Evolutionary conservation across 1,140 invertebrate genomes (phyloP), one percentile per base, ranked within the genome.

Genomic region (Ceratosolen fusciceps): DNA sequence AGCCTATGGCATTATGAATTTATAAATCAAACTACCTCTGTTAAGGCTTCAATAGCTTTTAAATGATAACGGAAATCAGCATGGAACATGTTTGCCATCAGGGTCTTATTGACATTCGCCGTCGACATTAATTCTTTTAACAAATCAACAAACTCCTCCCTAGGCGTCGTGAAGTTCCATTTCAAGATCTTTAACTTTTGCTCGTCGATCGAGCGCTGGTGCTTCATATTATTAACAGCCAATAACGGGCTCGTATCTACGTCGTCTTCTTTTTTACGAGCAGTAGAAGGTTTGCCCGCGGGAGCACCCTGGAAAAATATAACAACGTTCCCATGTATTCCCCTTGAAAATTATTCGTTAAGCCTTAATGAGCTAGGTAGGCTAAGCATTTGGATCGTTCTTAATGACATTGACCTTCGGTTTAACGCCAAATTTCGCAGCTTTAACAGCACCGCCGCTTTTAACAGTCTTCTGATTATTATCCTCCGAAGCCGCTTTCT

Each of bases 1-100:
- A 19, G 58, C 49, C 52, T 60, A 56, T 49, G 4, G 4, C 3
- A 16, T 52, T 52, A 52, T 8, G 8, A n/a, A 65, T 37, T 9
- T 37, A 16, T 37, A 7, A n/a, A 37, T 19, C 37, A n/a, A 65
- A 14, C 65, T 88, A 94, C 93, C 86, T 98, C 96, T 74, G 92
- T 94, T 29, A 99, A 90, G 1, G 94, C 91, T 88, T 99, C 97
- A 82, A 99, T 96, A 10, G 97, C 98, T 92, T 98, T 98, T 37
- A 99, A 93, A 88, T 99, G 98, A 88, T 95, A 96, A 86, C 97
- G 98, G 88, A 99, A 99, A 90, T 99, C 98, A 82, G 93, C 92
- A 89, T 98, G 96, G 88, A 99, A 99, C 94, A 99, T 96, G 84
- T 98, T 96, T 0, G 94, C 92, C 82, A 98, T 94, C 2, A 99